These are phyloP conservation scores for Hydractinia echinata DNA, from an alignment of 30 jellyfish, hydroid and myxozoan genomes.

Conservation along the genomic window DNA sequence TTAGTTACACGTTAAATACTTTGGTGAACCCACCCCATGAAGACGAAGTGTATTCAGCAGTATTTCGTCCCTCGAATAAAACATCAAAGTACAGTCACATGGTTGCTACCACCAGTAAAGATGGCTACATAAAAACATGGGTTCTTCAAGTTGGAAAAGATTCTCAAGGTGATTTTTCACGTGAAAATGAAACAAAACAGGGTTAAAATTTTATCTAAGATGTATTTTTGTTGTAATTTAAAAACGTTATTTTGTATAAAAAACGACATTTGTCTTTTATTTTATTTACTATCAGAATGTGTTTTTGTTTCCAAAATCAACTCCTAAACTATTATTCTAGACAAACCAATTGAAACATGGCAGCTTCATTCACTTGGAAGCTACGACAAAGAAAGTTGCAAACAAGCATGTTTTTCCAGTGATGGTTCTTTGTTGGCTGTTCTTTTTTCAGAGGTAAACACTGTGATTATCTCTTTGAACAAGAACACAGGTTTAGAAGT, in stretches of 20 bases:
- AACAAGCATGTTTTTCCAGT: constrained; percentile 58
- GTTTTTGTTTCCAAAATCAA: background rate
- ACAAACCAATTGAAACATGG: constrained; percentile 44
- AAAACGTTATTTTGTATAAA: background rate
- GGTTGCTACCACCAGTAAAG: constrained; percentile 54
- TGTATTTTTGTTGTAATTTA: background rate
- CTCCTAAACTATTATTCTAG: background rate
- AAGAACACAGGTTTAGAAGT: background rate
- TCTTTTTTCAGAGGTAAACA: constrained; percentile 54
- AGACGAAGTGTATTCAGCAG: constrained; percentile 29
- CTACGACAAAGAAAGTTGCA: constrained; percentile 63
- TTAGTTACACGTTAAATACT: constrained; percentile 50
- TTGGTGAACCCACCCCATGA: constrained; percentile 78
- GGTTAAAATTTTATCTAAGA: background rate
- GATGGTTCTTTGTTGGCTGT: constrained; percentile 84
- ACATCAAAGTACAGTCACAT: constrained; percentile 23
- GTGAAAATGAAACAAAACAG: background rate
- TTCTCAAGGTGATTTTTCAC: no score
- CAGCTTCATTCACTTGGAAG: constrained; percentile 42
- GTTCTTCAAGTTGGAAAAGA: background rate
- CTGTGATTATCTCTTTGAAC: background rate
- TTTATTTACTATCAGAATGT: background rate
- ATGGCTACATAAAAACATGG: constrained; percentile 74
- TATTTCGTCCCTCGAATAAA: constrained; percentile 46
- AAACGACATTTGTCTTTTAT: background rate